Evolutionary conservation across 1,140 invertebrate genomes (phyloP), one percentile per base, ranked within the genome.

Genomic region (Drosophila insularis): DNA sequence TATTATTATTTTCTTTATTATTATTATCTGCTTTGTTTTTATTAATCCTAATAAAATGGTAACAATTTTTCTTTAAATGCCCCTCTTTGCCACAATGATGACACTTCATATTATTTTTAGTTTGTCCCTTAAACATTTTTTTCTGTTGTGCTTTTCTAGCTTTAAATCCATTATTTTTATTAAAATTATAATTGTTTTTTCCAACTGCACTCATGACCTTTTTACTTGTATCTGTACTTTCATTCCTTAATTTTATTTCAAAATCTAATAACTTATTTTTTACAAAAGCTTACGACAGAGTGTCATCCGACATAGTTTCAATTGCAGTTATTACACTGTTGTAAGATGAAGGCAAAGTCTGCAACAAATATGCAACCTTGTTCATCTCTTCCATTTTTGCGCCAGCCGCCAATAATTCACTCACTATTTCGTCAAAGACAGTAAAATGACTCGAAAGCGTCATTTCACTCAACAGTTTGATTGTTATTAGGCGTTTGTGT

Each of bases 291-390:
- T 92, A 74, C 17, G 75, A 91, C 60, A 92, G 66, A 65, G 86
- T 89, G 59, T 90, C 81, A 63, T 91, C 81, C 0, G 81, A 63
- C 43, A 92, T 65, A 2, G 92, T 92, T 80, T 93, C 91, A 8
- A 93, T 85, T 2, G 92, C 92, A 32, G 91, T 93, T 10, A 92
- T 77, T 14, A 92, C 71, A 3, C 75, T 77, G 65, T 92, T 84
- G 68, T 91, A 92, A 11, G 43, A 63, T 43, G 74, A 63, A 8
- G 92, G 90, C 50, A 93, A 67, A 32, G 90, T 91, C 0, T 91
- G 60, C 10, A 92, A 67, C 55, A 93, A 80, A 75, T 92, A 90
- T 17, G 82, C 85, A 1, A 92, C 75, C 69, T 89, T 87, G 58
- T 90, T 74, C 8, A 59, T 77, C 65, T 93, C 92, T 39, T 92